A percentile compares a stretch with the other conserved stretches of the same genome.
phyloP scores from a whole-genome alignment of 37 sponge, comb jelly and placozoan species.

The Beroe ovata region DNA sequence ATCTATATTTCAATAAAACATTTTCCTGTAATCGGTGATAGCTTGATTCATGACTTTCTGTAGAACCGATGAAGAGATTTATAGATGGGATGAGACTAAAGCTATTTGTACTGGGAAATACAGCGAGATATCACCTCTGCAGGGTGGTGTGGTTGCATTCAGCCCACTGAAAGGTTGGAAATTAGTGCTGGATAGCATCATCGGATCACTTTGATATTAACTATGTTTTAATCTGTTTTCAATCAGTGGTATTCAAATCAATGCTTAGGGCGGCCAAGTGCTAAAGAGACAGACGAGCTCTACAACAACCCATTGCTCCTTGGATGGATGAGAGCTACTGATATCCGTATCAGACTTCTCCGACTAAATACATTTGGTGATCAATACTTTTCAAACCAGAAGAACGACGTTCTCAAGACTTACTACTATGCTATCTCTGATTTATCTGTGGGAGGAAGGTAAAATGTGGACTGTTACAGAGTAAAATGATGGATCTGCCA shows the following conservation, averaged over 20 bases:
- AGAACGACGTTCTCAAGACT: slow-evolving; percentile 65
- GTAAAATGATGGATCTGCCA: no score
- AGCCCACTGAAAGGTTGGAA: slow-evolving; percentile 62
- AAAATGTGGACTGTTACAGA: not conserved
- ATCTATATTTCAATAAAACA: not conserved
- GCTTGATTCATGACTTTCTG: not conserved
- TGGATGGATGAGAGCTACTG: slow-evolving; percentile 72
- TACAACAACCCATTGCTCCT: slow-evolving; percentile 63
- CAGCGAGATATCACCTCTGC: slow-evolving; percentile 50
- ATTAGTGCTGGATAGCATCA: no score
- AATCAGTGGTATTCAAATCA: not conserved
- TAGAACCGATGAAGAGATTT: slow-evolving; percentile 55
- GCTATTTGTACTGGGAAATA: slow-evolving; percentile 56
- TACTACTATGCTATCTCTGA: slow-evolving; percentile 76
- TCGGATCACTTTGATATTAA: no score
- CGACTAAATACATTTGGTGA: slow-evolving; percentile 74
- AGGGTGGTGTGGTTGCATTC: slow-evolving; percentile 51
- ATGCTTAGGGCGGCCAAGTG: slow-evolving; percentile 24
- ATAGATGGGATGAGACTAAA: slow-evolving; percentile 7
- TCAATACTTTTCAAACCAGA: slow-evolving; percentile 52
- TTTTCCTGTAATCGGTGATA: not conserved
- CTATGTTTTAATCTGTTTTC: not conserved
- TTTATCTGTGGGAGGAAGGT: slow-evolving; percentile 70
- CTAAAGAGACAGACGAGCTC: slow-evolving; percentile 16
- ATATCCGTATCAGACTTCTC: slow-evolving; percentile 69